A percentile compares a stretch with the other conserved stretches of the same genome.
These are phyloP conservation scores for Synchiropus splendidus DNA, from an alignment of 2,113 vertebrate genomes.

Conservation along the genomic window DNA sequence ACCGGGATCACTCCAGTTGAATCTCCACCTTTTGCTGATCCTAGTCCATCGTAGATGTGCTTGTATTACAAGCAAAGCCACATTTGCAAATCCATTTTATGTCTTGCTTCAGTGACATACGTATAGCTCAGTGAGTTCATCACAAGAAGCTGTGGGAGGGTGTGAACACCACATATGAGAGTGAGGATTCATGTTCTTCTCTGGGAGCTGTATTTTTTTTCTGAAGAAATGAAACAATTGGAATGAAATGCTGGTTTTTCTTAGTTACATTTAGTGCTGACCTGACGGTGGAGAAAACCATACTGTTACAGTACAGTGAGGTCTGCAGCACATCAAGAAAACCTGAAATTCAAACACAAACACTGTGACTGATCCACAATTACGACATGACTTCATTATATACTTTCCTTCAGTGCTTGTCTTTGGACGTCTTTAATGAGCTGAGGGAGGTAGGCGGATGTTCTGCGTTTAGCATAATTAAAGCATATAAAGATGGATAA, in stretches of 20 bases:
- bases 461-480: background rate
- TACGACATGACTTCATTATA: background rate
- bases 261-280: too few species aligned
- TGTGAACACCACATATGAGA: conserved; percentile 25
- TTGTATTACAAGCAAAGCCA: too few species aligned
- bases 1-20: too few species aligned
- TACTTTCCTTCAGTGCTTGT: background rate
- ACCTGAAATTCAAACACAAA: conserved; percentile 6
- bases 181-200: conserved; percentile 22
- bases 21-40: too few species aligned
- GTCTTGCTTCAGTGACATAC: conserved; percentile 11
- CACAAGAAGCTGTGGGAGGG: conserved; percentile 37
- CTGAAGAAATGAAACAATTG: background rate
- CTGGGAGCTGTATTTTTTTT: conserved; percentile 8
- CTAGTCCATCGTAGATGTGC: too few species aligned
- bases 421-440: conserved; percentile 1
- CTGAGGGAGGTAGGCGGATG: background rate
- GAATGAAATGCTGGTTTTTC: too few species aligned
- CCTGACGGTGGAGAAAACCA: too few species aligned
- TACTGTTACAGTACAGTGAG: too few species aligned
- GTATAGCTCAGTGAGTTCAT: conserved; percentile 21
- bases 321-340: background rate
- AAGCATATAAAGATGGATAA: background rate
- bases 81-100: background rate
- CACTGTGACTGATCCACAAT: background rate